Percentiles rank a stretch among this genome's conserved stretches.
phyloP scores from a whole-genome alignment of 30 jellyfish, hydroid and myxozoan species.

The Chironex yamaguchii region DNA sequence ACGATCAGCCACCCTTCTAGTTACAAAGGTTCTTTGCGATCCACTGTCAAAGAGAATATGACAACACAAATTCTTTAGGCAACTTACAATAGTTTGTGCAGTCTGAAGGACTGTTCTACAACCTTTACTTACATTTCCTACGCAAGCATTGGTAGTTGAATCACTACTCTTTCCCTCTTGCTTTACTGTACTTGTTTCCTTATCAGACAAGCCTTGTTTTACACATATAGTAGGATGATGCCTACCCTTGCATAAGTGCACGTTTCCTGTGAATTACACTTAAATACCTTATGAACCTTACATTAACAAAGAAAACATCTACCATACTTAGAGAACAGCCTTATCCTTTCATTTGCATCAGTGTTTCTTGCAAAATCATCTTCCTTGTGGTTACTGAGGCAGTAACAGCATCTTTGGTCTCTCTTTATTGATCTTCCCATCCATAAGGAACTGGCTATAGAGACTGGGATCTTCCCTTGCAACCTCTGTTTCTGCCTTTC shows the following conservation, averaged over 20 bases:
- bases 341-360: neutral
- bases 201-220: too few relatives aligned
- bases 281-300: neutral
- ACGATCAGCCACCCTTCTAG: slow-evolving; percentile 13
- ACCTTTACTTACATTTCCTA: neutral
- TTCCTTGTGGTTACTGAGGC: too few relatives aligned
- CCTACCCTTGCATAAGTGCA: neutral
- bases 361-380: too few relatives aligned
- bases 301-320: neutral
- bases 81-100: slow-evolving; percentile 8
- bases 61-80: neutral
- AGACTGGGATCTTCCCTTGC: too few relatives aligned
- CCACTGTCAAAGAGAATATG: neutral
- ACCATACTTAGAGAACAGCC: neutral
- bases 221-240: neutral
- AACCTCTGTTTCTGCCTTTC: too few relatives aligned
- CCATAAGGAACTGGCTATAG: too few relatives aligned
- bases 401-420: too few relatives aligned
- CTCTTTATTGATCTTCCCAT: too few relatives aligned
- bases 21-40: slow-evolving; percentile 10
- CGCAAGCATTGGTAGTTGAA: neutral
- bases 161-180: neutral
- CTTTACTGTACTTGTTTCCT: neutral
- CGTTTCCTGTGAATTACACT: neutral
- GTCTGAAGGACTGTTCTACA: slow-evolving; percentile 32